These are phyloP conservation scores for Gasteruption jaculator DNA, from an alignment of 2,888 invertebrate species.

Conservation along the genomic window DNA sequence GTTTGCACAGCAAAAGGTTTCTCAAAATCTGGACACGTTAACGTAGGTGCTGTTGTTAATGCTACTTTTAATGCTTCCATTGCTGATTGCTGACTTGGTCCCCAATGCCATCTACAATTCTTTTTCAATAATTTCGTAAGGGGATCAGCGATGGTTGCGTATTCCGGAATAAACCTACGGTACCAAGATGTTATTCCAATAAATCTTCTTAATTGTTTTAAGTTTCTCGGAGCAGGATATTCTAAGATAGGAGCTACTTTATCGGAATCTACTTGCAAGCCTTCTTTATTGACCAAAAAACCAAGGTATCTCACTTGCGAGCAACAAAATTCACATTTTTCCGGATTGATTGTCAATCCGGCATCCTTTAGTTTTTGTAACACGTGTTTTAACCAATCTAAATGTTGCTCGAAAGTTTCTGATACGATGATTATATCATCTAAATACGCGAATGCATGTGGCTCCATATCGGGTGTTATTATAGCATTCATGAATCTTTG, in stretches of 20 bases:
- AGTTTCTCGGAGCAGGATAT: constrained; percentile 20
- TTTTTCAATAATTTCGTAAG: constrained; percentile 24
- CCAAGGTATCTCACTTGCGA: constrained; percentile 28
- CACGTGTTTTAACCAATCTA: constrained; percentile 18
- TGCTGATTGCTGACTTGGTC: constrained; percentile 18
- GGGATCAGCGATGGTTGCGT: constrained; percentile 16
- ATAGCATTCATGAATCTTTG: constrained; percentile 31
- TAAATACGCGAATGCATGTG: constrained; percentile 16
- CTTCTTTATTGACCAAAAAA: constrained; percentile 25
- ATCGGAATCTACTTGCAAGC: constrained; percentile 19
- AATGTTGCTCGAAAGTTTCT: constrained; percentile 24
- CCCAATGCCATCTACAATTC: constrained; percentile 18
- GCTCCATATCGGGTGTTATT: constrained; percentile 21
- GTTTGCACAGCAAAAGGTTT: constrained; percentile 18
- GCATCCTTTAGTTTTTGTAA: constrained; percentile 19
- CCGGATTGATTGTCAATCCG: constrained; percentile 23
- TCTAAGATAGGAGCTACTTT: constrained; percentile 11
- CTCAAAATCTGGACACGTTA: constrained; percentile 23
- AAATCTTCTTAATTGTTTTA: constrained; percentile 22
- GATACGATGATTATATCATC: constrained; percentile 19
- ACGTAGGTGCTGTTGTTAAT: constrained; percentile 18
- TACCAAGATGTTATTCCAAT: constrained; percentile 33
- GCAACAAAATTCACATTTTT: constrained; percentile 27
- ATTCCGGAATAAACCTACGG: constrained; percentile 13
- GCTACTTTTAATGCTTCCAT: constrained; percentile 19